These are phyloP conservation scores for Leucoraja ocellata DNA, from an alignment of 2,797 vertebrate genomes.

Conservation along the genomic window DNA sequence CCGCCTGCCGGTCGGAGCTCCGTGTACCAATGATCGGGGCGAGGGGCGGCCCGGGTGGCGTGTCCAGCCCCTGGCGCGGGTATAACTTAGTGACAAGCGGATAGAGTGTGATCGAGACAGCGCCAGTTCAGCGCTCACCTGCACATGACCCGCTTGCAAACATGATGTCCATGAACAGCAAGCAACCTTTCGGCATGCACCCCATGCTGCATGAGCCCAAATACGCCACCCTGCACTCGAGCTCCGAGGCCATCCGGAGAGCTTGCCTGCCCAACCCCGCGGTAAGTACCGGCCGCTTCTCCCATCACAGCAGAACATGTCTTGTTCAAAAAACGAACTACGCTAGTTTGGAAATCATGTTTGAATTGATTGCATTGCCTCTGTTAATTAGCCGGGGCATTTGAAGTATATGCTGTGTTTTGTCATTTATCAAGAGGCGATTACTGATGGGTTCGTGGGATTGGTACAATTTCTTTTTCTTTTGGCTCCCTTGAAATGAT, in stretches of 20 bases:
- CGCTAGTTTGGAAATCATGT: background rate
- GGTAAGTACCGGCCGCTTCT: conserved; percentile 57
- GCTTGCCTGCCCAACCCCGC: conserved; percentile 77
- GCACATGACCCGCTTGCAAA: conserved; percentile 41
- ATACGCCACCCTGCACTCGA: conserved; percentile 78
- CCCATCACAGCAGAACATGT: background rate
- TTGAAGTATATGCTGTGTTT: background rate
- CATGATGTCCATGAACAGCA: conserved; percentile 97
- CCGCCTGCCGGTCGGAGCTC: conserved; percentile 43
- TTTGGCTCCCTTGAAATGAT: background rate
- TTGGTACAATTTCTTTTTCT: background rate
- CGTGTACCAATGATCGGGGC: conserved; percentile 49
- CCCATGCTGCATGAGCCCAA: conserved; percentile 84
- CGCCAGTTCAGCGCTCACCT: conserved; percentile 49
- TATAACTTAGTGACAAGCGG: conserved; percentile 32
- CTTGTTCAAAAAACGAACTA: background rate
- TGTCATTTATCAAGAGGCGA: background rate
- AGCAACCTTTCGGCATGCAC: conserved; percentile 86
- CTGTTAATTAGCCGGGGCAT: background rate
- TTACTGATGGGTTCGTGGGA: background rate
- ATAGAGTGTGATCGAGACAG: conserved; percentile 15
- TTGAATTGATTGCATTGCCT: background rate
- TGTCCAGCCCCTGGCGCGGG: conserved; percentile 20
- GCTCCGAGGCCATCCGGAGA: conserved; percentile 80
- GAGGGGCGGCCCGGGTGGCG: conserved; percentile 28